A percentile compares a stretch with the other conserved stretches of the same genome.
These are phyloP conservation scores for Salpingus planirostris DNA, from an alignment of 2,888 invertebrate genomes.

Conservation along the genomic window DNA sequence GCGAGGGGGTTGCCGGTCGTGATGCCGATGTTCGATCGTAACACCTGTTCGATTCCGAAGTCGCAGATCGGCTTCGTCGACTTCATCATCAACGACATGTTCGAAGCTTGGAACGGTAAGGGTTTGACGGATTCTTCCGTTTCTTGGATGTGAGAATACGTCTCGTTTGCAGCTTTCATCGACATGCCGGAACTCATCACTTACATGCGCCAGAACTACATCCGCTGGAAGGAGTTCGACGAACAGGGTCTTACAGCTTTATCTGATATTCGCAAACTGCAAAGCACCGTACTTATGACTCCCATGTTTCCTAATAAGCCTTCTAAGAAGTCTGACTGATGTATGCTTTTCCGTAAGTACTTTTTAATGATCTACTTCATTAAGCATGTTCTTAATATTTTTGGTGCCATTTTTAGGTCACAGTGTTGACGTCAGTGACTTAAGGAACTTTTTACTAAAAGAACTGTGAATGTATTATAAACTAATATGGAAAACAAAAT, in stretches of 20 bases:
- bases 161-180: conserved; percentile 67
- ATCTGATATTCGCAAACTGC: conserved; percentile 54
- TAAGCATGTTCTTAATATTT: too few species aligned
- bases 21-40: conserved; percentile 97
- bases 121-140: neutral
- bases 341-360: conserved; percentile 27
- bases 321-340: conserved; percentile 23
- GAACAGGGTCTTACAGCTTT: conserved; percentile 66
- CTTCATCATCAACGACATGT: conserved; percentile 96
- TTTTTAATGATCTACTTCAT: conserved; percentile 5
- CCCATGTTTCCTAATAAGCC: conserved; percentile 31
- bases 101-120: conserved; percentile 91
- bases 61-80: conserved; percentile 97
- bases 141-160: conserved; percentile 1
- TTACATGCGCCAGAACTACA: conserved; percentile 77
- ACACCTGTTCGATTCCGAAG: conserved; percentile 91
- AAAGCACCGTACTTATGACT: conserved; percentile 28
- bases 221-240: conserved; percentile 82
- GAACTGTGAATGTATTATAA: conserved; percentile 25
- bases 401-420: conserved; percentile 37
- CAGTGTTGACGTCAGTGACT: conserved; percentile 36
- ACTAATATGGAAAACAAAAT: conserved; percentile 11
- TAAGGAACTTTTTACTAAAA: conserved; percentile 33
- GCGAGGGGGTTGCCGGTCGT: conserved; percentile 81
- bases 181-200: conserved; percentile 86